phyloP scores from a whole-genome alignment of 1,140 invertebrate genomes.

The Antheraea pernyi region DNA sequence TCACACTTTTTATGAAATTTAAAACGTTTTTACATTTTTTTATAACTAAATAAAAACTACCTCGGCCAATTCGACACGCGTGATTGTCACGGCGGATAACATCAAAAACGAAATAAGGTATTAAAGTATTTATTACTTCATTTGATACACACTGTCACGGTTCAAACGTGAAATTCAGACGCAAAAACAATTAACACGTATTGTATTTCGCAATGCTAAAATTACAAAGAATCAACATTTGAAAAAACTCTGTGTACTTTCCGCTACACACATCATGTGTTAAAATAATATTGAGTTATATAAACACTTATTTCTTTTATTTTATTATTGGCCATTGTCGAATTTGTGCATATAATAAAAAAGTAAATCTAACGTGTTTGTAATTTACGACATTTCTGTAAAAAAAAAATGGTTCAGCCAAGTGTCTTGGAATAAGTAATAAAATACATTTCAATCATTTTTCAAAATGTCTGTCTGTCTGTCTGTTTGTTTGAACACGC shows the following conservation, averaged over 20 bases:
- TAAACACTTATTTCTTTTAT: not conserved
- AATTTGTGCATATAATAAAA: too few species aligned
- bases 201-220: slow-evolving; percentile 3
- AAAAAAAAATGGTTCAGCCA: too few species aligned
- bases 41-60: not conserved
- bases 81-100: not conserved
- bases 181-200: not conserved
- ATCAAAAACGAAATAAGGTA: slow-evolving; percentile 1
- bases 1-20: too few species aligned
- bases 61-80: not conserved
- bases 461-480: too few species aligned
- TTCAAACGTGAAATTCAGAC: not conserved
- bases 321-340: too few species aligned
- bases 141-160: slow-evolving; percentile 3
- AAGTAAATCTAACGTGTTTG: too few species aligned
- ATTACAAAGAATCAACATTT: not conserved
- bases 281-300: not conserved
- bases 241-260: not conserved
- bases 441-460: too few species aligned
- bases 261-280: not conserved
- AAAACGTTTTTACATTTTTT: too few species aligned
- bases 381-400: too few species aligned
- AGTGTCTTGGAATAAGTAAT: too few species aligned
- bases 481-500: too few species aligned
- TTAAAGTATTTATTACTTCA: slow-evolving; percentile 5